A percentile compares a stretch with the other conserved stretches of the same genome.
These are phyloP conservation scores for Clamator glandarius DNA, from an alignment of 2,797 vertebrate species.

Conservation along the genomic window DNA sequence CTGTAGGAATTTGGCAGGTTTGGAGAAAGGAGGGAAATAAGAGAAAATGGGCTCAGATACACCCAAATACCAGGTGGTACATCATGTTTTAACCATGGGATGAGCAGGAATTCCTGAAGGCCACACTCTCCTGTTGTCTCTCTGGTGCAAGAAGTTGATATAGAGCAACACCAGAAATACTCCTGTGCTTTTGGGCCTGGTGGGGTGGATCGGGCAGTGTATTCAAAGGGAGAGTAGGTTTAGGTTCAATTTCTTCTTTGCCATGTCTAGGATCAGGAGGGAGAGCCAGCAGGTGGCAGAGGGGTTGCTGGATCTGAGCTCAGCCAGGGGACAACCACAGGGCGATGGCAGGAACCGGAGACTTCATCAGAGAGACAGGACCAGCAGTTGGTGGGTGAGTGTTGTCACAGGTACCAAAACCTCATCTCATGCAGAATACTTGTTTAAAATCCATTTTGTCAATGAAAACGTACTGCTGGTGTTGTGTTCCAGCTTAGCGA, in stretches of 20 bases:
- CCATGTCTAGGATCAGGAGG: conserved; percentile 25
- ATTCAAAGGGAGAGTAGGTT: background rate
- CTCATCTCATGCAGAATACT: background rate
- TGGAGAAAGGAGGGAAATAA: background rate
- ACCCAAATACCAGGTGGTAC: background rate
- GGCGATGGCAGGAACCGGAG: accelerated
- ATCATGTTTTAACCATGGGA: background rate
- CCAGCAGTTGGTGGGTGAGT: background rate
- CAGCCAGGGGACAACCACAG: background rate
- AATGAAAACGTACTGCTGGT: background rate
- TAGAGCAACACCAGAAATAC: accelerated
- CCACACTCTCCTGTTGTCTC: background rate
- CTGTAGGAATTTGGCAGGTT: background rate
- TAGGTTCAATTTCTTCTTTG: background rate
- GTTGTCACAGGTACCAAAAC: background rate
- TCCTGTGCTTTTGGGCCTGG: accelerated
- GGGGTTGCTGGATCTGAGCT: background rate
- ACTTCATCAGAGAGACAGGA: background rate
- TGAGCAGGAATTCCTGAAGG: background rate
- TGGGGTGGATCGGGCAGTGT: background rate
- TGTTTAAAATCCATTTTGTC: background rate
- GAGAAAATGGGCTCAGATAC: background rate
- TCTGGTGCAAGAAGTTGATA: background rate
- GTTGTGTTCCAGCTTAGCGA: background rate
- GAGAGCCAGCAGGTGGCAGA: background rate